Conservation (phyloP, 2,113 vertebrate genomes). For the Acanthisitta chloris region DNA sequence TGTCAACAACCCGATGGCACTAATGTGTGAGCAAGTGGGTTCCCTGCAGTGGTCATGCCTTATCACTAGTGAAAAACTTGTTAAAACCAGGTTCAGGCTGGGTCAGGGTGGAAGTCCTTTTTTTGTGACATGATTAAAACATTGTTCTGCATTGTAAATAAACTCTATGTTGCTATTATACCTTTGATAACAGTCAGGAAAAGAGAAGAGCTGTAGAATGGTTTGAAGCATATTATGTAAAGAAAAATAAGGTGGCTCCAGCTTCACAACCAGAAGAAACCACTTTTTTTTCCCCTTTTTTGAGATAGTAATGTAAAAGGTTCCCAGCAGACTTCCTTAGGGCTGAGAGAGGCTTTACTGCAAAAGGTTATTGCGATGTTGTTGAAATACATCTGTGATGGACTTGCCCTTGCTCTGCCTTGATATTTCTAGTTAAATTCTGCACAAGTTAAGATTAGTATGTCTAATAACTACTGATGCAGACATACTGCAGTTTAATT, state of each 20-base stretch:
- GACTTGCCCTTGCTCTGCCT: neutral
- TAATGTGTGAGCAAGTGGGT: conserved; percentile 98
- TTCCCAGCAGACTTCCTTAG: neutral
- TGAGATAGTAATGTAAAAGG: neutral
- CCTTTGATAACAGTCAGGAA: neutral
- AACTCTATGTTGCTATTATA: neutral
- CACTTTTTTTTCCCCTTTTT: neutral
- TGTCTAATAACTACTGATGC: neutral
- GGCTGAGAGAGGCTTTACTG: neutral
- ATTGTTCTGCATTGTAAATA: neutral
- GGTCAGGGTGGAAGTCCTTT: neutral
- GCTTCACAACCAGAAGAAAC: neutral
- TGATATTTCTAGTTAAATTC: neutral
- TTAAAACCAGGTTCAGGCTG: neutral
- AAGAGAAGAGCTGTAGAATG: neutral
- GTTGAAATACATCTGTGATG: neutral
- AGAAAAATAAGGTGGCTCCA: neutral
- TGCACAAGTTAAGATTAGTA: neutral
- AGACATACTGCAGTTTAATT: neutral
- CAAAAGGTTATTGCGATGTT: neutral
- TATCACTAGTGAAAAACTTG: neutral
- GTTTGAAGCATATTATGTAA: neutral
- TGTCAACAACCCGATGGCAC: conserved; percentile 93
- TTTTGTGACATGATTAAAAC: neutral
- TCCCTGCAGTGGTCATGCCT: conserved; percentile 15